phyloP scores from a whole-genome alignment of 1,140 invertebrate genomes.

The Sitophilus oryzae region DNA sequence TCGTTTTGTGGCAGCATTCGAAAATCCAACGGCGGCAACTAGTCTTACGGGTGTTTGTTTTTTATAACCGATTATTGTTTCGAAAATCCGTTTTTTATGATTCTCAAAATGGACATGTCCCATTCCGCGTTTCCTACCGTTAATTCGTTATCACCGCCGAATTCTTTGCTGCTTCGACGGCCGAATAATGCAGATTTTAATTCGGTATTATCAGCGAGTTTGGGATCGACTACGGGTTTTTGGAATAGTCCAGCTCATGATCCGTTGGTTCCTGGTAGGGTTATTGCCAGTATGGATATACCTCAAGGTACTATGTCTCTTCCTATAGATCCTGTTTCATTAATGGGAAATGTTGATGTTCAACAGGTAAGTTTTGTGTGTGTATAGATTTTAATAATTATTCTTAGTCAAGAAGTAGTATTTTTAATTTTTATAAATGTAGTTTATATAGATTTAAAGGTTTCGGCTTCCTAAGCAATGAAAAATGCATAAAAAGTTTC shows the following conservation, averaged over 20 bases:
- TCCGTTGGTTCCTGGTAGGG: constrained; percentile 38
- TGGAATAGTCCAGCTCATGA: constrained; percentile 31
- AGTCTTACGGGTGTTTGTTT: neutral
- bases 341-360: constrained; percentile 35
- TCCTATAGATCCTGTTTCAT: constrained; percentile 32
- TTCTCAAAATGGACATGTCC: constrained; percentile 13
- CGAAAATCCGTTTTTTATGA: neutral
- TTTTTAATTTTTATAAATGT: too few relatives aligned
- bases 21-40: neutral
- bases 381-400: neutral
- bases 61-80: neutral
- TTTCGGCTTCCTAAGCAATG: too few relatives aligned
- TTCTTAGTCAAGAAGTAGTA: constrained; percentile 2
- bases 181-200: too few relatives aligned
- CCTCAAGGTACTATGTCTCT: constrained; percentile 36
- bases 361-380: constrained; percentile 34
- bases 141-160: neutral
- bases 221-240: too few relatives aligned
- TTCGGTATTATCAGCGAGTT: too few relatives aligned
- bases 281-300: constrained; percentile 33
- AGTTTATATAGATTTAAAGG: too few relatives aligned
- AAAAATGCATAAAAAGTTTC: too few relatives aligned
- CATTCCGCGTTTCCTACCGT: neutral
- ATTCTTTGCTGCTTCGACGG: neutral
- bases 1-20: neutral